A percentile compares a stretch with the other conserved stretches of the same genome.
Evolutionary conservation across 2,888 invertebrate genomes (phyloP).

Genomic region (Rhagium mordax): DNA sequence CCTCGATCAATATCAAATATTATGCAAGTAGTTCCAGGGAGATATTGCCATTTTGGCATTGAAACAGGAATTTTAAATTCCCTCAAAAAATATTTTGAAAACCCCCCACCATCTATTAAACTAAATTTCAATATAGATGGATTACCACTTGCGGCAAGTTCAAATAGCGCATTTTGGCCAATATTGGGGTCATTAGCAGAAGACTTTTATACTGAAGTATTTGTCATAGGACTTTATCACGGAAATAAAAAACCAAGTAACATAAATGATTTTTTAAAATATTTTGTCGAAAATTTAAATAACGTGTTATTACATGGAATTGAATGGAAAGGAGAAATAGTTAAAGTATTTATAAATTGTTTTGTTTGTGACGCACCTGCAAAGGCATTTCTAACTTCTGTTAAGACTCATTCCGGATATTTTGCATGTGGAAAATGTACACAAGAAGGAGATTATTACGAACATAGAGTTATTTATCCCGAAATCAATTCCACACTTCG

Average conservation of each 20-base stretch:
- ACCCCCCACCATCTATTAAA: constrained; percentile 12
- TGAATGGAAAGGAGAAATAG: background rate
- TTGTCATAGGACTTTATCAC: constrained; percentile 7
- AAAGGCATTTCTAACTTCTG: constrained; percentile 49
- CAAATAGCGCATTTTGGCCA: constrained; percentile 32
- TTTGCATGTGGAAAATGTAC: constrained; percentile 54
- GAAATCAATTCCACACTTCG: constrained; percentile 44
- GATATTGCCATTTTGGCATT: constrained; percentile 29
- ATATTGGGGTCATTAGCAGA: constrained; percentile 23
- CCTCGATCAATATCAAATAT: constrained; percentile 8
- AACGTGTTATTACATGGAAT: constrained; percentile 14
- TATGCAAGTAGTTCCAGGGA: too few species aligned
- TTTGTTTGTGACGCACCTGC: constrained; percentile 57
- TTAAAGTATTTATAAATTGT: constrained; percentile 34
- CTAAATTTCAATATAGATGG: constrained; percentile 33
- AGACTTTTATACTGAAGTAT: constrained; percentile 14
- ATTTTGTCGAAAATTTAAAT: constrained; percentile 10
- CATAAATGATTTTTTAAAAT: constrained; percentile 14
- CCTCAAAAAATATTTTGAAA: background rate
- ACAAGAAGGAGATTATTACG: constrained; percentile 49
- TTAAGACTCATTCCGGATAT: constrained; percentile 52
- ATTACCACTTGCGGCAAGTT: constrained; percentile 22
- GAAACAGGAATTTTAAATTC: constrained; percentile 8
- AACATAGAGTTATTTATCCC: constrained; percentile 48
- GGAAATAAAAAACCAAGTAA: constrained; percentile 8